These are phyloP conservation scores for Talpa occidentalis DNA, from an alignment of 2,113 vertebrate genomes.

Conservation along the genomic window DNA sequence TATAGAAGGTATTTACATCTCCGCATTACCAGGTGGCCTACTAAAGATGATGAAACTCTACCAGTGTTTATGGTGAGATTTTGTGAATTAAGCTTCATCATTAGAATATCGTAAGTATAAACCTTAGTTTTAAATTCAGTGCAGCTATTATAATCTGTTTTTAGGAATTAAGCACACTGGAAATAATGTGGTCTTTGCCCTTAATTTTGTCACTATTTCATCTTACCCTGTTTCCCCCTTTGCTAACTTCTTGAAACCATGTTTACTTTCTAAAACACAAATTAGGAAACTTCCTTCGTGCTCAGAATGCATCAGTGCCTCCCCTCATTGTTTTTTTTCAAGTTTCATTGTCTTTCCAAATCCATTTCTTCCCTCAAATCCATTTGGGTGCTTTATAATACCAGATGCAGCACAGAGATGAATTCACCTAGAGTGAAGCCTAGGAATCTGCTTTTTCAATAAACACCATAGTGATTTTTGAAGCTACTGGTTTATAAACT, in stretches of 20 bases:
- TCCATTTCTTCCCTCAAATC: background rate
- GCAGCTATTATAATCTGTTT: background rate
- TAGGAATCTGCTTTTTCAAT: background rate
- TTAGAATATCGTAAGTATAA: background rate
- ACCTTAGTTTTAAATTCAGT: background rate
- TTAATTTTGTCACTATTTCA: constrained; percentile 16
- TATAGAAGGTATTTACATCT: background rate
- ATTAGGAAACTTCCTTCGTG: background rate
- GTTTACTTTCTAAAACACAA: constrained; percentile 51
- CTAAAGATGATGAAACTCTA: background rate
- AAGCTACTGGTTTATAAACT: background rate
- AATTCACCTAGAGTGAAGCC: background rate
- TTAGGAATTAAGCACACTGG: background rate
- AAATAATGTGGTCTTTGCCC: background rate
- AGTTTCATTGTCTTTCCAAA: background rate
- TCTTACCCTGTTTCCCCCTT: background rate
- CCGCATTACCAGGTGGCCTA: background rate
- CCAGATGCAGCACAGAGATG: background rate
- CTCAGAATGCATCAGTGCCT: constrained; percentile 10
- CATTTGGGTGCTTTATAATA: background rate
- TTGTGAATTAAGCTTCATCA: constrained; percentile 16
- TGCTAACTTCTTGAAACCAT: background rate
- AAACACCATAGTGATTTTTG: background rate
- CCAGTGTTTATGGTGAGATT: background rate
- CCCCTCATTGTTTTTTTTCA: background rate